Evolutionary conservation across 2,113 vertebrate species (phyloP).

Genomic region (Neolamprologus hecqui): DNA sequence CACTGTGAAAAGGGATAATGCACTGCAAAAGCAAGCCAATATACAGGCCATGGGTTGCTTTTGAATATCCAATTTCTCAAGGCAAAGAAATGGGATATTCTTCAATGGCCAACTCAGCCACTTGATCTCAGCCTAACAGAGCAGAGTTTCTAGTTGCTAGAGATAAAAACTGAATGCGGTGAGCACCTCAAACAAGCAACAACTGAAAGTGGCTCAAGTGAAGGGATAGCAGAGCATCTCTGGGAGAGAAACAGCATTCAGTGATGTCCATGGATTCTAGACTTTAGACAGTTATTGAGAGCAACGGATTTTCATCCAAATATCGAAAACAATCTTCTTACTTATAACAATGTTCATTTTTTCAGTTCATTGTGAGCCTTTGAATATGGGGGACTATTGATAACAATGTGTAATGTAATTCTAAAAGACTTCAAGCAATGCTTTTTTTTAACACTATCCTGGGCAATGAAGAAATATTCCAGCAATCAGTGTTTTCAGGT

Average conservation of each 20-base stretch:
- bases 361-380: neutral
- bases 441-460: neutral
- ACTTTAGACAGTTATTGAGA: neutral
- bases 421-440: neutral
- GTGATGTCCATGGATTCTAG: neutral
- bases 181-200: neutral
- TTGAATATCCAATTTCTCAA: neutral
- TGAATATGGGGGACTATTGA: neutral
- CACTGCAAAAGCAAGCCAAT: neutral
- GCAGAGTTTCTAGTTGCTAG: neutral
- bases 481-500: neutral
- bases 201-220: neutral
- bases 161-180: neutral
- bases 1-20: neutral
- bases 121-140: neutral
- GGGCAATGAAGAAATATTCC: neutral
- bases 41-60: fast-evolving
- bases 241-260: neutral
- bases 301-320: neutral
- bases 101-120: neutral
- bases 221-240: neutral
- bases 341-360: neutral
- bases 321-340: neutral
- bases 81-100: neutral
- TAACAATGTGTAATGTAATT: neutral